Percentiles rank a stretch among this genome's conserved stretches.
phyloP scores from a whole-genome alignment of 1,140 invertebrate genomes.

The Berghia stephanieae region DNA sequence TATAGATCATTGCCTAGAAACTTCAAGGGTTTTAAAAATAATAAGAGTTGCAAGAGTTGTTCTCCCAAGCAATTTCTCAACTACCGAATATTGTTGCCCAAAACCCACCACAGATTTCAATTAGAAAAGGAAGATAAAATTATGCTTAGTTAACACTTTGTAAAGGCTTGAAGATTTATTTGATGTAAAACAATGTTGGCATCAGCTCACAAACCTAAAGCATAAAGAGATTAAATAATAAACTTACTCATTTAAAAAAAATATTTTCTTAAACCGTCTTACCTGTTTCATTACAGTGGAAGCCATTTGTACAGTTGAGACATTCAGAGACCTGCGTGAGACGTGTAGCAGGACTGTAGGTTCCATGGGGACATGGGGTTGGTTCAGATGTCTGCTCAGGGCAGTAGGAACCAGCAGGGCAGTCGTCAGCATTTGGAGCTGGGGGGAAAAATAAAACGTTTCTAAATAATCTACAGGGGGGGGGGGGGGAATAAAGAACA shows the following conservation, averaged over 20 bases:
- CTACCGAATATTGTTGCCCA: too few species aligned
- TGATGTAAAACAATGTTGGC: too few species aligned
- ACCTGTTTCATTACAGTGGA: conserved; percentile 59
- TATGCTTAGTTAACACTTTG: too few species aligned
- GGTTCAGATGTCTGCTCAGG: conserved; percentile 52
- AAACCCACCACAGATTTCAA: too few species aligned
- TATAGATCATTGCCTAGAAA: too few species aligned
- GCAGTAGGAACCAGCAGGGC: conserved; percentile 56
- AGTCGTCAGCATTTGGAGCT: conserved; percentile 49
- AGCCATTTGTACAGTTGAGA: conserved; percentile 60
- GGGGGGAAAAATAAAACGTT: not conserved
- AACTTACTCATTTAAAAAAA: not conserved
- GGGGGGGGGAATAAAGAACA: too few species aligned
- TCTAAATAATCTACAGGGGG: not conserved
- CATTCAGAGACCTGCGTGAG: conserved; percentile 45
- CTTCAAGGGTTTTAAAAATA: too few species aligned
- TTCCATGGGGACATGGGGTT: conserved; percentile 54
- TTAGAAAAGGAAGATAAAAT: too few species aligned
- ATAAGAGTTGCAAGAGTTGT: too few species aligned
- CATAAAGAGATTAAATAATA: not conserved
- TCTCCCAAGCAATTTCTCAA: too few species aligned
- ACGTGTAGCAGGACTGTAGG: conserved; percentile 45
- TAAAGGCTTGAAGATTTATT: too few species aligned
- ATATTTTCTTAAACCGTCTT: conserved; percentile 3
- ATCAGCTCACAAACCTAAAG: too few species aligned